Evolutionary conservation across 2,888 invertebrate genomes (phyloP).

Genomic region (Cosmia pyralina): DNA sequence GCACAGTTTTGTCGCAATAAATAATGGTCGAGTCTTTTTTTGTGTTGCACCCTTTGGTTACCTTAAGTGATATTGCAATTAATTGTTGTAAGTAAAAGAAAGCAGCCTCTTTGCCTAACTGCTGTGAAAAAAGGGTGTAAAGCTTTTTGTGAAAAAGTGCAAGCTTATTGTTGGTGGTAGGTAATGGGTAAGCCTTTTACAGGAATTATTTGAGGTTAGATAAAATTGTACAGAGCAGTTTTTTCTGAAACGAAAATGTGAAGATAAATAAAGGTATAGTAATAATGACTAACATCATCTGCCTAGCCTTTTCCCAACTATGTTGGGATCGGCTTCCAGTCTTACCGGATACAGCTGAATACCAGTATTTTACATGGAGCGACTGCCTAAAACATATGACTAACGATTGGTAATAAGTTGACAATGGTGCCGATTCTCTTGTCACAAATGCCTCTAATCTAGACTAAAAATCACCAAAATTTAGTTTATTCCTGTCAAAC

Average conservation of each 20-base stretch:
- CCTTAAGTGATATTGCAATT: conserved; percentile 61
- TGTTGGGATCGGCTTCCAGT: no score
- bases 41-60: conserved; percentile 60
- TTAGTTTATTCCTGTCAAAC: no score
- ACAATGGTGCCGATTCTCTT: no score
- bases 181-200: conserved; percentile 5
- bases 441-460: no score
- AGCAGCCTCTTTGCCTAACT: conserved; percentile 31
- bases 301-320: no score
- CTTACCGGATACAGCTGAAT: no score
- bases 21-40: conserved; percentile 52
- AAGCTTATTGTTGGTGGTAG: conserved; percentile 1
- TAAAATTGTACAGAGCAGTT: background rate
- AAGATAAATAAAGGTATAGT: background rate
- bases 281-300: no score
- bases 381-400: no score
- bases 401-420: no score
- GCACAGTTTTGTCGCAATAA: conserved; percentile 69
- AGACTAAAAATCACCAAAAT: no score
- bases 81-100: conserved; percentile 53
- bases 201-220: background rate
- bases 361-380: no score
- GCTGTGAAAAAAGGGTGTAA: conserved; percentile 11
- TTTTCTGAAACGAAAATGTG: background rate
- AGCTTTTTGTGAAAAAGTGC: conserved; percentile 17